Evolutionary conservation across 2,797 vertebrate genomes (phyloP), one percentile per base, ranked within the genome.

Genomic region (Choloepus didactylus): DNA sequence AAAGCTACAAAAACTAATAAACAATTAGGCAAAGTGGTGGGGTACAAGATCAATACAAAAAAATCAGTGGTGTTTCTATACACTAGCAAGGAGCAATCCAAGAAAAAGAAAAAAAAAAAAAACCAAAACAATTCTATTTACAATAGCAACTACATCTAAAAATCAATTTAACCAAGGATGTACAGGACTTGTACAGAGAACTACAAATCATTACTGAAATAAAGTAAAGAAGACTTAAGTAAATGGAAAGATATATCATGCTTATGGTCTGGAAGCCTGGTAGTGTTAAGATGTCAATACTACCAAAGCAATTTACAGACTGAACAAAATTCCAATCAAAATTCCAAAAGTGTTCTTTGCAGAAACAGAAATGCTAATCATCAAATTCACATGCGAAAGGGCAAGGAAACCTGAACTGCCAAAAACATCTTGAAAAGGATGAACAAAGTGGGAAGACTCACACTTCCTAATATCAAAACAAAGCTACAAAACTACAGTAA

Each of bases 1-100:
- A 89, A 92, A 92, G 25, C 14, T 54, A 87, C n/a, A 29, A 79
- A 3, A 69, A n/a, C 19, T 54, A 87, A 92, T 60, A 79, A 92
- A 91, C 25, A 46, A 62, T 83, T 73, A 87, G 66, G 49, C 59
- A 64, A 85, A 87, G 49, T 49, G 87, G 31, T 64, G 89, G 27
- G 4, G 9, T 56, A 89, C 4, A 21, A 90, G 23, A 75, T 64
- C 38, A 70, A 81, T 27, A 93, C 35, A 88, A 1, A 79, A 72
- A 95, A 70, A 89, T 51, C 44, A 92, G 23, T 18, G 83, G 27
- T 89, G 69, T 54, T 84, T 31, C n/a, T 46, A 46, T 29, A 18
- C 21, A 79, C 31, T 25, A 87, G n/a, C 46, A 85, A 87, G 21
- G 8, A 91, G 75, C 3, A 2, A 86, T 25, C n/a, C 73, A 84